Conservation (phyloP, 1,140 invertebrate genomes). For the Drosophila ohnishii region DNA sequence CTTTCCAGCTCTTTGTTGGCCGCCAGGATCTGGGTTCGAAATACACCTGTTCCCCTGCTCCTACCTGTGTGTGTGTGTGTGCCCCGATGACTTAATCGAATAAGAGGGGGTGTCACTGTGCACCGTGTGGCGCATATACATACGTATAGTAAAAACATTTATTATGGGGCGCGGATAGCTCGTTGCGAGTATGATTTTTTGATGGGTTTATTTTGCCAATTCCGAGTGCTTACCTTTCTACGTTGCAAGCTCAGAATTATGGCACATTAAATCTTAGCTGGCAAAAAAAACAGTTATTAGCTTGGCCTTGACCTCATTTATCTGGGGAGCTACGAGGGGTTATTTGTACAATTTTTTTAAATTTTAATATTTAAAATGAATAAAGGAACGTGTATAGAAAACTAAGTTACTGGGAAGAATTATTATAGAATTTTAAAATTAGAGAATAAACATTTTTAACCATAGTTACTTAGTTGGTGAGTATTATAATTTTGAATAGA, state of each 20-base stretch:
- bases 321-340: neutral
- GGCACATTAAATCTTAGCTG: constrained; percentile 11
- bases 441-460: no score
- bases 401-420: no score
- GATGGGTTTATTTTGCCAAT: constrained; percentile 37
- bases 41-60: constrained; percentile 20
- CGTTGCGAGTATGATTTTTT: constrained; percentile 17
- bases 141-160: constrained; percentile 34
- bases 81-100: constrained; percentile 45
- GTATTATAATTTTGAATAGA: no score
- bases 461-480: no score
- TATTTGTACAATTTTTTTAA: neutral
- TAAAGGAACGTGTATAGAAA: neutral
- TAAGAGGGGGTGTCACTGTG: constrained; percentile 6
- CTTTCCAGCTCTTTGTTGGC: constrained; percentile 3
- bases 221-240: neutral
- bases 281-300: constrained; percentile 5
- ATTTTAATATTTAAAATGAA: neutral
- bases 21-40: constrained; percentile 26
- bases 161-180: constrained; percentile 16
- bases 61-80: neutral
- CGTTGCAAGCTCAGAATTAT: constrained; percentile 9
- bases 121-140: constrained; percentile 15
- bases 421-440: no score
- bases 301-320: neutral